Base-by-base conservation (phyloP, 2,113 vertebrate species). In the Glaucidium brasilianum region DNA sequence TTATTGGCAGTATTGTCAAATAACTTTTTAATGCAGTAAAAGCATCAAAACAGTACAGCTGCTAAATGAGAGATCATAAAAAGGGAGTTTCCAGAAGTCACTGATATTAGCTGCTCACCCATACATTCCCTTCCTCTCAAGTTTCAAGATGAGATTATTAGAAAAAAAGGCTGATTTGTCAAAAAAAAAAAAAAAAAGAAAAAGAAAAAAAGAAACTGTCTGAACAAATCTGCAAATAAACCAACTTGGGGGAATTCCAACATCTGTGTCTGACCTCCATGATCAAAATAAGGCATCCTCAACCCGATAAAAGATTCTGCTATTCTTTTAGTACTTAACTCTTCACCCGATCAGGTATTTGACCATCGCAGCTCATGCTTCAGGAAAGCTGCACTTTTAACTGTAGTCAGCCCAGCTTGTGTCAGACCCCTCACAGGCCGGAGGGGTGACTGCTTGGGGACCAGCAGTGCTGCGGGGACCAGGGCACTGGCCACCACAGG, bases 31-130 rank as follows among this genome's bases (percentile, higher is more conserved):
- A 88, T 78, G 91, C 64, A 97, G 96, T 94, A 95, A 96, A 96
- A 90, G 97, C 95, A 97, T 97, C 97, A 92, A 77, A 97, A 97
- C 96, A 90, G 90, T 90, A 93, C 97, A 97, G 94, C 96, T 97
- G 96, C 93, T 94, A 92, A 97, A 96, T 16, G 74, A 97, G 80
- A 97, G 90, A 97, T 72, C 95, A 97, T 95, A 96, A 98, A 97
- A 98, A 98, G 98, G 98, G 98, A 97, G 97, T 98, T 98, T 98
- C 98, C 98, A 98, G 96, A 95, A 90, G 94, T 92, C 88, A 96
- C 97, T 97, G 97, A 94, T 97, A 97, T 97, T 98, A 98, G 98
- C 96, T 96, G 77, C 97, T 97, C 84, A 92, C 93, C 97, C 97
- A 96, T 97, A 97, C 96, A 98, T 98, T 98, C 98, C 97, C 97